Percentiles rank a stretch among this genome's conserved stretches.
Conservation (phyloP, 30 jellyfish, hydroid and myxozoan species). For the Cassiopea andromeda region DNA sequence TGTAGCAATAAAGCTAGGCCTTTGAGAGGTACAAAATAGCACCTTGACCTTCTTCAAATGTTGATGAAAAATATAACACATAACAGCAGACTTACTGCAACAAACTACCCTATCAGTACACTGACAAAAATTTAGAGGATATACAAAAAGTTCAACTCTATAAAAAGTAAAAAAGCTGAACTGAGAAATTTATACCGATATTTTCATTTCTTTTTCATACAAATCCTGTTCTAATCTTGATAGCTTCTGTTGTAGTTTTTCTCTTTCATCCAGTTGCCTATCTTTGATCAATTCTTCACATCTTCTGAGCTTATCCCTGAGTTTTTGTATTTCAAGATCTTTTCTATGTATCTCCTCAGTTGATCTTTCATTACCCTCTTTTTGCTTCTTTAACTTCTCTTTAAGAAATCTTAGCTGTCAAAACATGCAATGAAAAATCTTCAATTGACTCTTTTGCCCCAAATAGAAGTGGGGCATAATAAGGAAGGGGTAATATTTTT, state of each 20-base stretch:
- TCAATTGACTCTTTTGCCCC: neutral
- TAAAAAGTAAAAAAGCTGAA: neutral
- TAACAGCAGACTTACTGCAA: no score
- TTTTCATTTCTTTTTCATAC: slow-evolving; percentile 68
- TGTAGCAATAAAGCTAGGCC: no score
- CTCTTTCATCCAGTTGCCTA: slow-evolving; percentile 75
- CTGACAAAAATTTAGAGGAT: no score
- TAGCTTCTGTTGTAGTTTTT: slow-evolving; percentile 67
- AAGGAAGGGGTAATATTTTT: no score
- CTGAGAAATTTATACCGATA: slow-evolving; percentile 42
- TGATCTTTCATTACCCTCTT: slow-evolving; percentile 63
- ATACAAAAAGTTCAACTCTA: no score
- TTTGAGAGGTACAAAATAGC: no score
- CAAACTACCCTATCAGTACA: no score
- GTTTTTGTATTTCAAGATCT: slow-evolving; percentile 70
- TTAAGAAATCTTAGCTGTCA: slow-evolving; percentile 61
- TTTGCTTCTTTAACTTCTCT: slow-evolving; percentile 79
- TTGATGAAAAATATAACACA: no score
- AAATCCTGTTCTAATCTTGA: slow-evolving; percentile 58
- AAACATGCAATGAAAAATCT: neutral
- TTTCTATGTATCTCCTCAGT: slow-evolving; percentile 69
- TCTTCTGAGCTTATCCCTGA: slow-evolving; percentile 64
- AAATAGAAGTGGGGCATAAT: no score
- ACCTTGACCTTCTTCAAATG: no score
- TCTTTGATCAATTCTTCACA: slow-evolving; percentile 74